A percentile compares a stretch with the other conserved stretches of the same genome.
Conservation (phyloP, 2,888 invertebrate species). For the Elysia crispata region DNA sequence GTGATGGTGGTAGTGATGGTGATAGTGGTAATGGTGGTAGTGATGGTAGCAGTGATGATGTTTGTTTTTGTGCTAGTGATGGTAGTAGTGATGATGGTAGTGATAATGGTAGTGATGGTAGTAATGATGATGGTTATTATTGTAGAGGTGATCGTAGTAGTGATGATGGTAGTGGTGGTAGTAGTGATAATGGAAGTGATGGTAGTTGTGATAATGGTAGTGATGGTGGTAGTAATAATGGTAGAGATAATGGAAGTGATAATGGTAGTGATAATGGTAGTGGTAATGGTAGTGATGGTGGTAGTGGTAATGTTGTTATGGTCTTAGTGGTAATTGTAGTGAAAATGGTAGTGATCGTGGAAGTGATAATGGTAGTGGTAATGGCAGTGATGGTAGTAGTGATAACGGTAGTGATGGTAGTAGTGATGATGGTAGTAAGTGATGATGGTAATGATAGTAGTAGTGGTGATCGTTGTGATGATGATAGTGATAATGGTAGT, state of each 20-base stretch:
- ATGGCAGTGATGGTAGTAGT: not conserved
- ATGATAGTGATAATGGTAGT: no score
- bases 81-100: no score
- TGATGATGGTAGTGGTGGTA: not conserved
- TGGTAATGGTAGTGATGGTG: not conserved
- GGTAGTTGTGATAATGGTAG: not conserved
- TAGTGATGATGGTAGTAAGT: no score
- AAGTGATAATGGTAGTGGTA: no score
- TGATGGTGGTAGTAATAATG: not conserved
- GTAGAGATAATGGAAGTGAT: not conserved
- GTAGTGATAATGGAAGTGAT: not conserved
- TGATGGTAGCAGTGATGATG: no score
- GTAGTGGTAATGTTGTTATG: not conserved
- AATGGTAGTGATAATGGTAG: not conserved
- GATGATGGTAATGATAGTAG: no score
- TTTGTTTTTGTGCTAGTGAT: no score
- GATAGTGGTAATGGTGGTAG: not conserved
- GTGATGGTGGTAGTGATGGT: conserved; percentile 14
- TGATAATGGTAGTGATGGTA: conserved; percentile 12
- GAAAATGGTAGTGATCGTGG: not conserved
- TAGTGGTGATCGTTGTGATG: no score
- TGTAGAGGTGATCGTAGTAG: conserved; percentile 32
- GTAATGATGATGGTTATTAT: conserved; percentile 32
- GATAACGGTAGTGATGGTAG: no score
- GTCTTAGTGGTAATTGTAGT: not conserved